Base-by-base conservation (phyloP, 2,888 invertebrate species). In the Synanthedon myopaeformis region DNA sequence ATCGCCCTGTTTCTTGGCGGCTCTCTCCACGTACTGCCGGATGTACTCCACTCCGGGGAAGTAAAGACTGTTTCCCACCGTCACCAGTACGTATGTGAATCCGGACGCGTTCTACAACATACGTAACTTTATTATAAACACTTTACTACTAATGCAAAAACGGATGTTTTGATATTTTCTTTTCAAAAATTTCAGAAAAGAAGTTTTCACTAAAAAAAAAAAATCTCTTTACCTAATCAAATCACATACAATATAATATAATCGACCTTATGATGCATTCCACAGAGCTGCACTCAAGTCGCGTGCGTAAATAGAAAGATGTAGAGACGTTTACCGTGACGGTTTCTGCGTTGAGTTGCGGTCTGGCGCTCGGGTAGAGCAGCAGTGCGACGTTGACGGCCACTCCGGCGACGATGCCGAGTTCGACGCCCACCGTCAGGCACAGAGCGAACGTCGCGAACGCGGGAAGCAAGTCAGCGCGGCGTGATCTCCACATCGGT, bases 41-140 rank as follows among this genome's bases (percentile, higher is more conserved):
- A 95, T 92, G 78, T 94, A 95, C 69, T 95, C 95, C 14, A 94
- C 92, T 0, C 94, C 94, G 0, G 95, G 95, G 73, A 95, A 95
- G 72, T 94, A 95, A 0, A 93, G 77, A 63, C 94, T 95, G 63
- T 94, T 94, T 53, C 93, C 93, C 0, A 94, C 94, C 0, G 93
- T 93, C 56, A 96, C 91, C 58, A 93, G 72, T 11, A 95, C 86
- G 74, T 94, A 95, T 59, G 92, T 92, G 45, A 91, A 83, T 3
- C 93, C 93, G 11, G 90, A 89, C 5, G 79, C 69, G 14, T 92
- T 92, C 93, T 94, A 81, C 4, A 49, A 49, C 13, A 45, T 11
- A 45, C 14, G 42, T 12, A 5, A 35, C 35, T 35, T 10, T 35
- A 10, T 35, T 35, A 6, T 35, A 35, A 35, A 35, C 35, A 35